phyloP scores from a whole-genome alignment of 2,888 invertebrate genomes.

The Odontocerum albicorne region DNA sequence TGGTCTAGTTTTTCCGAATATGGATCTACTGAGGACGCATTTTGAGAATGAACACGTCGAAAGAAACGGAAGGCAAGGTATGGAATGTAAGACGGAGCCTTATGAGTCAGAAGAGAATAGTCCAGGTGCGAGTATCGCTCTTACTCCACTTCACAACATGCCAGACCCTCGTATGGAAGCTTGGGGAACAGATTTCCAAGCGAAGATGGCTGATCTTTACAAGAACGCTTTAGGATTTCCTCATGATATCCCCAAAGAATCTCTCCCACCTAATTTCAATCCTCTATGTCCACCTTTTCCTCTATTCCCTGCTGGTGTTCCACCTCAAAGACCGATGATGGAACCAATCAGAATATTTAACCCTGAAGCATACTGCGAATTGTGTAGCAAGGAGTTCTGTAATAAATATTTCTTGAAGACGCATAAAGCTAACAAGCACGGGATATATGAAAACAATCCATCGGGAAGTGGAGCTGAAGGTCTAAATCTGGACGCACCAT shows the following conservation, averaged over 20 bases:
- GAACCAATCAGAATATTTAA: constrained; percentile 85
- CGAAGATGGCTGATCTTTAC: constrained; percentile 57
- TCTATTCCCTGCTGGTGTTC: constrained; percentile 45
- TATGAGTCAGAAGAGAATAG: constrained; percentile 32
- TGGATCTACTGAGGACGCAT: constrained; percentile 29
- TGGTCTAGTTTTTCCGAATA: constrained; percentile 28
- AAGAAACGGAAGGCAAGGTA: constrained; percentile 27
- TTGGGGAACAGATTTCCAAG: constrained; percentile 48
- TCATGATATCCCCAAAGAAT: constrained; percentile 45
- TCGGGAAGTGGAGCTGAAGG: constrained; percentile 41
- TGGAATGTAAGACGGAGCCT: constrained; percentile 34
- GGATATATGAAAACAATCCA: constrained; percentile 72
- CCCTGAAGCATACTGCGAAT: constrained; percentile 95
- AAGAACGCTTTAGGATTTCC: constrained; percentile 55
- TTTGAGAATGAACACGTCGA: constrained; percentile 33
- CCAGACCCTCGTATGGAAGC: constrained; percentile 34
- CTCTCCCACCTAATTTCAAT: constrained; percentile 51
- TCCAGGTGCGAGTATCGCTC: constrained; percentile 22
- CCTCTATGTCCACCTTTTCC: constrained; percentile 59
- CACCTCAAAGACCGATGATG: constrained; percentile 42
- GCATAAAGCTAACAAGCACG: constrained; percentile 97
- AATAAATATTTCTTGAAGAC: constrained; percentile 98
- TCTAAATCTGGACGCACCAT: constrained; percentile 45
- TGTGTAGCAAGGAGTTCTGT: constrained; percentile 98
- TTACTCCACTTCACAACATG: constrained; percentile 14